Evolutionary conservation across 2,797 vertebrate genomes (phyloP).

Genomic region (Limosa lapponica): DNA sequence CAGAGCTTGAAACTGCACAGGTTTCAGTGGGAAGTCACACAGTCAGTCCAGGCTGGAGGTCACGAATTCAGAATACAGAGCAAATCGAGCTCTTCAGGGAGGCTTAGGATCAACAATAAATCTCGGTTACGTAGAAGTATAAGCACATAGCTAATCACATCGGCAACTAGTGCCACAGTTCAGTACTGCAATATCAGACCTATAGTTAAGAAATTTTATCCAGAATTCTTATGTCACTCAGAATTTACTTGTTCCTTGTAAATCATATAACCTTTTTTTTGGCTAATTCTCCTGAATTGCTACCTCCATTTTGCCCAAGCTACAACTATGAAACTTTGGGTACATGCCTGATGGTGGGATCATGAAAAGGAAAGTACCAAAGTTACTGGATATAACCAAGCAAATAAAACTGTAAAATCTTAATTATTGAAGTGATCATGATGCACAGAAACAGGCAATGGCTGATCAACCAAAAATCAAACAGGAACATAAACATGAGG

Average conservation of each 20-base stretch:
- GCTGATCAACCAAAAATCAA: not conserved
- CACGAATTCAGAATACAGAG: not conserved
- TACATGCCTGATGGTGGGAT: not conserved
- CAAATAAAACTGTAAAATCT: not conserved
- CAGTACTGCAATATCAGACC: not conserved
- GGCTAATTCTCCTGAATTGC: not conserved
- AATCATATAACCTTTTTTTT: not conserved
- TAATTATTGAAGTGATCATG: not conserved
- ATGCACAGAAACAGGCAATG: not conserved
- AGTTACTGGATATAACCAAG: not conserved
- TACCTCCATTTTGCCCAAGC: not conserved
- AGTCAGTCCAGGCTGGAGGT: not conserved
- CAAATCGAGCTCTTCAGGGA: not conserved
- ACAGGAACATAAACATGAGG: not conserved
- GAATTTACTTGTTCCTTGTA: not conserved
- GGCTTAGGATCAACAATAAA: not conserved
- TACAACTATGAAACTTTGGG: not conserved
- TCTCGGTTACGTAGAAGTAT: not conserved
- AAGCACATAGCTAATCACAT: not conserved
- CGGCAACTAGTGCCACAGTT: rapidly evolving
- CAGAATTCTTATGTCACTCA: not conserved
- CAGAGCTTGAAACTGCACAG: not conserved
- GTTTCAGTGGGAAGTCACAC: not conserved
- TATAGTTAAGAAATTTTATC: not conserved
- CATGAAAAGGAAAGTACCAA: not conserved